Evolutionary conservation across 1,140 invertebrate genomes (phyloP).

Genomic region (Drosophila guanche): DNA sequence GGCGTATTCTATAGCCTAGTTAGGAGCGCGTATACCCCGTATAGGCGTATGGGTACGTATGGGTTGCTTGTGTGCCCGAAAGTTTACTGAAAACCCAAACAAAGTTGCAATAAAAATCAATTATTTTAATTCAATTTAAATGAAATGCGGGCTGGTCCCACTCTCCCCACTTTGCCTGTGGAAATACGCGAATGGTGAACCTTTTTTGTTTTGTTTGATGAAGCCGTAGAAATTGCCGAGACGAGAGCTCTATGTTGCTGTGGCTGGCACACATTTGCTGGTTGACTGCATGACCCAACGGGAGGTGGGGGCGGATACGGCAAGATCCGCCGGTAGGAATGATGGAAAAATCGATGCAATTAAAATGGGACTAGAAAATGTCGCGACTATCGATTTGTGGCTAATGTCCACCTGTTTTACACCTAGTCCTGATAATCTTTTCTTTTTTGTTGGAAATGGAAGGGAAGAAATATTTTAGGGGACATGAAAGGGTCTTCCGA

Average conservation of each 20-base stretch:
- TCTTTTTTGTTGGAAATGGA: no score
- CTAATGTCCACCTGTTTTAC: no score
- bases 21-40: constrained; percentile 35
- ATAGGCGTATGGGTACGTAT: constrained; percentile 32
- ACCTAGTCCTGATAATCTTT: no score
- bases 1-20: constrained; percentile 56
- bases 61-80: constrained; percentile 41
- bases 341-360: constrained; percentile 63
- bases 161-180: background rate
- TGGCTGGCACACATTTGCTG: constrained; percentile 42
- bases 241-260: constrained; percentile 32
- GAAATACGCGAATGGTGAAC: constrained; percentile 15
- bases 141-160: constrained; percentile 35
- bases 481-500: no score
- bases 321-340: constrained; percentile 5
- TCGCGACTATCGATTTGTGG: background rate
- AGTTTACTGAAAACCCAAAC: constrained; percentile 58
- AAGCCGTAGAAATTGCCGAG: constrained; percentile 33
- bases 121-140: constrained; percentile 81
- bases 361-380: constrained; percentile 26
- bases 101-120: constrained; percentile 66
- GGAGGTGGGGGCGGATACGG: background rate
- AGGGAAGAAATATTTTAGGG: no score
- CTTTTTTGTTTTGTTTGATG: constrained; percentile 20
- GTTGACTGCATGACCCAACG: constrained; percentile 8